Evolutionary conservation across 1,140 invertebrate genomes (phyloP).

Genomic region (Orchesella cincta): DNA sequence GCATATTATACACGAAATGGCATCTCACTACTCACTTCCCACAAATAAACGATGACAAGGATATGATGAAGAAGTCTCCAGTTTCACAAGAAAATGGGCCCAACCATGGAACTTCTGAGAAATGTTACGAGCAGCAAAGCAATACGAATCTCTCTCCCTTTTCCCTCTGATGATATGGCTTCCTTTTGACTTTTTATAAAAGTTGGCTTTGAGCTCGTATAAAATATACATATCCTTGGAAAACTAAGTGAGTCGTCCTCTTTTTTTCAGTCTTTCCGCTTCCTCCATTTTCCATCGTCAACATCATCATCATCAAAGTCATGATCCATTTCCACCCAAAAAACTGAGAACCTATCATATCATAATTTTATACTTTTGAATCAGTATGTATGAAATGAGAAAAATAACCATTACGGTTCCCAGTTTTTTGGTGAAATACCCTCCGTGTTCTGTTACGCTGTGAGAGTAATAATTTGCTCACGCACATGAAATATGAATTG

Average conservation of each 20-base stretch:
- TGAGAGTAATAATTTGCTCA: constrained; percentile 7
- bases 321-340: not conserved
- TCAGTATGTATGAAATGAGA: not conserved
- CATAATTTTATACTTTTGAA: not conserved
- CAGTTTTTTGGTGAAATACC: no score
- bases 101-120: no score
- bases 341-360: not conserved
- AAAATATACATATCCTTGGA: not conserved
- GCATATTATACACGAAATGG: not conserved
- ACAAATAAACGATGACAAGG: constrained; percentile 5
- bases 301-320: not conserved
- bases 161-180: not conserved
- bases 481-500: not conserved
- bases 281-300: not conserved
- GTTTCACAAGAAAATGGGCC: constrained; percentile 2
- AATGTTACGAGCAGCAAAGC: not conserved
- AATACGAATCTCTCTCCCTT: not conserved
- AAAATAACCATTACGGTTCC: not conserved
- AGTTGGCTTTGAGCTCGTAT: not conserved
- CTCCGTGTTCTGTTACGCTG: not conserved
- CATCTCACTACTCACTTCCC: not conserved
- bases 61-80: constrained; percentile 12
- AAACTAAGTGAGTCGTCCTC: not conserved
- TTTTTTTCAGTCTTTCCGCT: not conserved
- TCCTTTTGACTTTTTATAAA: not conserved